Conservation (phyloP, 2,113 vertebrate genomes). For the Phaethon lepturus region DNA sequence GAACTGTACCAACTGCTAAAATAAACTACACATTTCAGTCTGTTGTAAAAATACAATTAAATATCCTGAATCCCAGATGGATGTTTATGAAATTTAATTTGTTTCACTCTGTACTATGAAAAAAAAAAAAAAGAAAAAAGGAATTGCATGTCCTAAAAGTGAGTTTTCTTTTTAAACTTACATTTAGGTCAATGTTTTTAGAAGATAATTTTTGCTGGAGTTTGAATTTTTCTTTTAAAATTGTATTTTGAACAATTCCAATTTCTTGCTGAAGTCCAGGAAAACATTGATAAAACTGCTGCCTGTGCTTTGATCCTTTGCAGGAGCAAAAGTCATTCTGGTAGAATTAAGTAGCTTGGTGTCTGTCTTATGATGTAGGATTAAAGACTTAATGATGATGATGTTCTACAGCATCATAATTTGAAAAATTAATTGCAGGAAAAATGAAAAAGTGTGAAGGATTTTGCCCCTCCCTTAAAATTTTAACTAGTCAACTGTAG, state of each 20-base stretch:
- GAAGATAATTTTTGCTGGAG: not conserved
- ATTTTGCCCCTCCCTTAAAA: not conserved
- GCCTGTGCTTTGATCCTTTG: not conserved
- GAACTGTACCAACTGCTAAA: not conserved
- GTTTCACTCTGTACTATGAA: not conserved
- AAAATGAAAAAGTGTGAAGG: not conserved
- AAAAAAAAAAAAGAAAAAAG: not conserved
- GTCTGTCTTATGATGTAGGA: constrained; percentile 13
- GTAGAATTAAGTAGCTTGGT: constrained; percentile 34
- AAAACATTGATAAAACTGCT: not conserved
- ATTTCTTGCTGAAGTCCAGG: constrained; percentile 18
- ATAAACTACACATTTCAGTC: constrained; percentile 11
- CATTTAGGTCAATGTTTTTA: not conserved
- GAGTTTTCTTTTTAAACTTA: not conserved
- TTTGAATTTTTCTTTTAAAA: not conserved
- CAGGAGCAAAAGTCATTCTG: constrained; percentile 23
- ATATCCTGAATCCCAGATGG: constrained; percentile 1
- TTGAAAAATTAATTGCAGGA: not conserved
- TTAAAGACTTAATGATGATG: constrained; percentile 48
- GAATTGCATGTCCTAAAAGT: not conserved
- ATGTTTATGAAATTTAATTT: constrained; percentile 6
- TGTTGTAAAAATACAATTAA: constrained; percentile 27
- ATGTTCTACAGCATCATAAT: not conserved
- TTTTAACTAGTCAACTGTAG: not conserved
- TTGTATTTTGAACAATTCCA: not conserved